Conservation (phyloP, 2,888 invertebrate genomes). For the Agrypnus murinus region DNA sequence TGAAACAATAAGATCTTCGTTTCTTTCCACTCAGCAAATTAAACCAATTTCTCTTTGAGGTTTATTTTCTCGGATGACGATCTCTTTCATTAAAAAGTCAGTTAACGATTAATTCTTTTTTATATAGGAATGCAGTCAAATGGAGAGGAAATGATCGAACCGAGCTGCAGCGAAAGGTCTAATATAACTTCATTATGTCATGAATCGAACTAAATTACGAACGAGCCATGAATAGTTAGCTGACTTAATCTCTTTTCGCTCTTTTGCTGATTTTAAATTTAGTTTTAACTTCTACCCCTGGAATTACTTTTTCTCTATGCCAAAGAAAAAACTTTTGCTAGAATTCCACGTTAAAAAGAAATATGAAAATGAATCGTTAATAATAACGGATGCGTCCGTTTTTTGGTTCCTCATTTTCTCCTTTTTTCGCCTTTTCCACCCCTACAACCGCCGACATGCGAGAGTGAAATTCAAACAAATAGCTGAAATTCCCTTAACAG, state of each 20-base stretch:
- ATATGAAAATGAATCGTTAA: constrained; percentile 19
- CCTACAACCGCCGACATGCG: constrained; percentile 33
- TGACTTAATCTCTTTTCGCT: neutral
- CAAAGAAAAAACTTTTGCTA: neutral
- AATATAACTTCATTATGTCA: constrained; percentile 56
- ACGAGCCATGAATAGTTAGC: constrained; percentile 17
- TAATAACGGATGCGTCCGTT: constrained; percentile 20
- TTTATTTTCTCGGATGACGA: no score
- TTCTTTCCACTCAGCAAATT: constrained; percentile 35
- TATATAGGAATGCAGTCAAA: constrained; percentile 41
- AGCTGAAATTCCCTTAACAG: constrained; percentile 44
- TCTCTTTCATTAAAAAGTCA: constrained; percentile 46
- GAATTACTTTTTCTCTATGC: neutral
- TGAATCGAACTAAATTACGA: constrained; percentile 50
- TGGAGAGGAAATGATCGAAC: constrained; percentile 53
- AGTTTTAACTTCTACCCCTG: no score
- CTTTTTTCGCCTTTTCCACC: constrained; percentile 16
- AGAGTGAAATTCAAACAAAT: constrained; percentile 47
- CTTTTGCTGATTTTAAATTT: neutral
- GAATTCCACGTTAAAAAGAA: neutral
- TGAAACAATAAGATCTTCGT: constrained; percentile 36
- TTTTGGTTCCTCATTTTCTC: constrained; percentile 10
- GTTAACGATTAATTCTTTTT: constrained; percentile 41
- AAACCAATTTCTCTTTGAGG: constrained; percentile 38
- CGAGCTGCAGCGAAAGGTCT: constrained; percentile 56